A percentile compares a stretch with the other conserved stretches of the same genome.
Conservation (phyloP, 2,797 vertebrate species). For the Taeniopygia guttata region DNA sequence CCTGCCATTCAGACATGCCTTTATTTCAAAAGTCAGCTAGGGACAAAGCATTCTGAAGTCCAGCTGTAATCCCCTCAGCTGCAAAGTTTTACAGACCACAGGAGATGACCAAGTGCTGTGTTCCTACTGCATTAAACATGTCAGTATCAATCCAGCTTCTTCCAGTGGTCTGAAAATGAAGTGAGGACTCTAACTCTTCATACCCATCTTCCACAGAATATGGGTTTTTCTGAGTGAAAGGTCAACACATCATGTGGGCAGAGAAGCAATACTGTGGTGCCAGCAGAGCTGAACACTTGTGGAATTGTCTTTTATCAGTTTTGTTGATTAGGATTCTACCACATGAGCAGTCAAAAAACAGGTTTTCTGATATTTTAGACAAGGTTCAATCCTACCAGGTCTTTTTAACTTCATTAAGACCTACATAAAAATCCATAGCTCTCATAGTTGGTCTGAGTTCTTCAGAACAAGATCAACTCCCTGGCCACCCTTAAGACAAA, state of each 20-base stretch:
- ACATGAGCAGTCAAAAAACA: neutral
- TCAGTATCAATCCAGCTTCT: neutral
- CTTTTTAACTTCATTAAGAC: neutral
- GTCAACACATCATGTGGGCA: neutral
- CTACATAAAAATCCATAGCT: neutral
- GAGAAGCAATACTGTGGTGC: neutral
- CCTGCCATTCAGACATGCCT: neutral
- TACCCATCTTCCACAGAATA: neutral
- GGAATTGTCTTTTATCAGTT: neutral
- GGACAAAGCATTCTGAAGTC: neutral
- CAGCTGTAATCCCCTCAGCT: neutral
- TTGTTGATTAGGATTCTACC: neutral
- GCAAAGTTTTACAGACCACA: neutral
- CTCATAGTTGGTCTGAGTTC: neutral
- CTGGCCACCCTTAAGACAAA: neutral
- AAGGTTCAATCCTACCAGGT: neutral
- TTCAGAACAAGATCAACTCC: neutral
- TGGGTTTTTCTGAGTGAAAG: neutral
- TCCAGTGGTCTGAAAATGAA: neutral
- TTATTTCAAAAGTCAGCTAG: neutral
- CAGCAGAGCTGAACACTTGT: neutral
- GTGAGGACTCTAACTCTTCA: neutral
- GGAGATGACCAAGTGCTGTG: neutral
- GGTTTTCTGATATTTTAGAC: neutral
- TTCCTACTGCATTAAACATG: fast-evolving